Conservation (phyloP, 2,113 vertebrate genomes). For the Cyphomyrus discorhynchus region DNA sequence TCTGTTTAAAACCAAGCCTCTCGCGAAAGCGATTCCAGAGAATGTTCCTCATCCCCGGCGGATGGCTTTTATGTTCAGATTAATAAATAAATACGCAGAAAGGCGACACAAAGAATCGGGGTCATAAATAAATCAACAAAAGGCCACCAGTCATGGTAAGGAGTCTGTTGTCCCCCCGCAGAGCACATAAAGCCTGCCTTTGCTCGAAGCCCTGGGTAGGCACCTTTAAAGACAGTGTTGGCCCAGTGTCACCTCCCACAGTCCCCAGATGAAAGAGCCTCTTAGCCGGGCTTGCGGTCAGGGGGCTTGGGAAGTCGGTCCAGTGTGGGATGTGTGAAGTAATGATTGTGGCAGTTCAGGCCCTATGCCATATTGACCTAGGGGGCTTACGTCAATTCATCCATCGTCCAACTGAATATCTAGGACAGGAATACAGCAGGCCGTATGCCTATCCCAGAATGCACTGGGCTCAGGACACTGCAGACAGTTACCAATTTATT, state of each 20-base stretch:
- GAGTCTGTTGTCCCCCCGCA: conserved; percentile 43
- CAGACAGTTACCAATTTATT: not conserved
- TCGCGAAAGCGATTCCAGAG: not conserved
- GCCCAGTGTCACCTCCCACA: conserved; percentile 21
- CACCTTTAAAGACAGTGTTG: conserved; percentile 40
- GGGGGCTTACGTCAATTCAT: not conserved
- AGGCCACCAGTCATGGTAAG: conserved; percentile 47
- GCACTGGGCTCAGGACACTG: not conserved
- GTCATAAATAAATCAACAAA: conserved; percentile 59
- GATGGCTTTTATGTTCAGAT: not conserved
- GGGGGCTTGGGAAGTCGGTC: not conserved
- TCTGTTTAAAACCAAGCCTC: not conserved
- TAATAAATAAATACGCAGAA: conserved; percentile 13
- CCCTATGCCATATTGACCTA: not conserved
- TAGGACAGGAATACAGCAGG: not conserved
- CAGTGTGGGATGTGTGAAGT: not conserved
- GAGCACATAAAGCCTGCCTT: conserved; percentile 43
- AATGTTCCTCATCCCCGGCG: not conserved
- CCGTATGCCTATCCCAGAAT: not conserved
- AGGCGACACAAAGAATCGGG: conserved; percentile 10
- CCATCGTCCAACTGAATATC: not conserved
- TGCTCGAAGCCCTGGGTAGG: conserved; percentile 18
- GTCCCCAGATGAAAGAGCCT: conserved; percentile 23
- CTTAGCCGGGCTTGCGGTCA: not conserved
- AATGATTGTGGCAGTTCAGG: not conserved